Base-by-base conservation (phyloP, 2,888 invertebrate genomes). In the Metopia argyrocephala region DNA sequence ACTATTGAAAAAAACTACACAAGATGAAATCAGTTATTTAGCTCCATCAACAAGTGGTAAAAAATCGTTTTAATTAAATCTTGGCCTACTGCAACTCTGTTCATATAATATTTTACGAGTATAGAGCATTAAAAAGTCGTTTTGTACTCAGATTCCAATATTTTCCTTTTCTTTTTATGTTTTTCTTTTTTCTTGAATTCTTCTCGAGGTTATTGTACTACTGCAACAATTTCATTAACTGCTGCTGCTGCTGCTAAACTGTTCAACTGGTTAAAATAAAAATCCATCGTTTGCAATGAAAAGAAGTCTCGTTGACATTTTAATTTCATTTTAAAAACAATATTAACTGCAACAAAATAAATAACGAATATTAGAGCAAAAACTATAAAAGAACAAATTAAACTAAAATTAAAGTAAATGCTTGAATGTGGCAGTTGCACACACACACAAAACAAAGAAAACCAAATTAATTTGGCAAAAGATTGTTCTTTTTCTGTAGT, bases 241-340 rank as follows among this genome's bases (percentile, higher is more conserved):
- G n/a, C n/a, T n/a, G n/a, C n/a, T n/a, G n/a, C n/a, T n/a, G n/a
- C n/a, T n/a, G 38, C 15, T 38, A 38, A 38, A 15, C 38, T 12
- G 15, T 38, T 38, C 38, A 38, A 38, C 38, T 38, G 38, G 38
- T 38, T 38, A 38, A 15, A 38, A 38, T 3, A 38, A 4, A 38
- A 38, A 38, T 38, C 31, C 9, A 12, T 38, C 38, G 3, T 38
- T 38, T 15, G 38, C 38, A 38, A 0, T 38, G 1, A 0, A 38
- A 15, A 38, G 38, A 15, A 9, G 15, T 3, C 9, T 15, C 38
- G 48, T 25, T 76, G 69, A 69, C 69, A 76, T 46, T 46, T 76
- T 76, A 62, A 69, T 69, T 68, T 69, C 9, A 76, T 69, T 69
- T 69, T 31, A 57, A 74, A 74, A 21, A 48, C 23, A 50, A 38